These are phyloP conservation scores for Porites cylindrica DNA, from an alignment of 92 coral and sea anemone species.

Conservation along the genomic window DNA sequence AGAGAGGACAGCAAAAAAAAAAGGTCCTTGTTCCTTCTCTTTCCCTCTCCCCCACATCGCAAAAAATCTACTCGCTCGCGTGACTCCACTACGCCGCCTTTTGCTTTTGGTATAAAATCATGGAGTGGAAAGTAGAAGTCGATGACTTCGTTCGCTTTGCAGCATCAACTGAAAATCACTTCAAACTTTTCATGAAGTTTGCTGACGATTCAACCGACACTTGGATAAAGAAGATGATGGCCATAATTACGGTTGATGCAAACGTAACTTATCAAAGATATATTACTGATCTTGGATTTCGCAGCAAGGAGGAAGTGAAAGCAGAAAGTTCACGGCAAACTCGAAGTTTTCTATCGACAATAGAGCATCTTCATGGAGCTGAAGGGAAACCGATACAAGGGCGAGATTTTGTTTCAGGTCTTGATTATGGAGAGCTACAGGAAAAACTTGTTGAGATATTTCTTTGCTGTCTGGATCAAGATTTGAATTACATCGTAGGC, in stretches of 20 bases:
- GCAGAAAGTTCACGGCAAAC: background rate
- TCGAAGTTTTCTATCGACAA: conserved; percentile 27
- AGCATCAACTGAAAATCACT: conserved; percentile 34
- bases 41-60: too few species aligned
- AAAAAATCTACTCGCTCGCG: too few species aligned
- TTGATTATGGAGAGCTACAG: conserved; percentile 50
- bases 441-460: conserved; percentile 36
- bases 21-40: too few species aligned
- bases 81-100: too few species aligned
- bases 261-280: conserved; percentile 22
- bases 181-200: conserved; percentile 10
- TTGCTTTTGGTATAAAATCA: background rate
- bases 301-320: conserved; percentile 30
- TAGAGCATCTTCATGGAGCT: conserved; percentile 47
- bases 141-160: conserved; percentile 26
- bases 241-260: conserved; percentile 34
- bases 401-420: conserved; percentile 49
- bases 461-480: conserved; percentile 51
- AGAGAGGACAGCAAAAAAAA: too few species aligned
- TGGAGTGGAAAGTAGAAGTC: conserved; percentile 33
- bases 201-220: conserved; percentile 17
- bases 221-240: background rate
- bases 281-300: conserved; percentile 32
- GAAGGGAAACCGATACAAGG: conserved; percentile 24
- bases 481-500: conserved; percentile 30